A percentile compares a stretch with the other conserved stretches of the same genome.
These are phyloP conservation scores for Sebastes cheni DNA, from an alignment of 2,797 vertebrate species.

Conservation along the genomic window DNA sequence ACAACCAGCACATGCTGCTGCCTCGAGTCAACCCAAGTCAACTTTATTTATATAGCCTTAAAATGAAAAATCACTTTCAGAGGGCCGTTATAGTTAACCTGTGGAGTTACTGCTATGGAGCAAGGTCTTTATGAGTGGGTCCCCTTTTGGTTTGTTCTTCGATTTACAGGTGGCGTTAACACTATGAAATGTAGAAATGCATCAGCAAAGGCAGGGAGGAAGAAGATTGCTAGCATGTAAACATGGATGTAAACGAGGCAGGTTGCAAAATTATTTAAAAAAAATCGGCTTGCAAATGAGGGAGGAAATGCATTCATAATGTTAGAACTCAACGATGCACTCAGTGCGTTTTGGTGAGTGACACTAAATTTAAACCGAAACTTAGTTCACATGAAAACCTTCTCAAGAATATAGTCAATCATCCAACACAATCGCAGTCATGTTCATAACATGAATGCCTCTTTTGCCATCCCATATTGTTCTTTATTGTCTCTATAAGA, in stretches of 20 bases:
- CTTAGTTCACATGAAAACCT: not conserved
- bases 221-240: not conserved
- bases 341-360: not conserved
- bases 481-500: not conserved
- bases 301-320: not conserved
- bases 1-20: conserved; percentile 1
- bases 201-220: not conserved
- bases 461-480: not conserved
- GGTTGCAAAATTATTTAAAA: not conserved
- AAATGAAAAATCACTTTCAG: not conserved
- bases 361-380: not conserved
- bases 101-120: not conserved
- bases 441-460: not conserved
- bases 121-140: not conserved
- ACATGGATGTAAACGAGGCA: not conserved
- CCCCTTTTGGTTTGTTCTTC: no score
- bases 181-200: not conserved
- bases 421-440: not conserved
- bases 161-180: accelerated
- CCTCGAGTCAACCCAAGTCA: not conserved
- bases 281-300: not conserved
- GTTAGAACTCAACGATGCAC: not conserved
- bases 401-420: not conserved
- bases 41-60: not conserved
- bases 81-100: not conserved